Evolutionary conservation across 2,888 invertebrate species (phyloP), one percentile per base, ranked within the genome.

Genomic region (Dorcus hopei): DNA sequence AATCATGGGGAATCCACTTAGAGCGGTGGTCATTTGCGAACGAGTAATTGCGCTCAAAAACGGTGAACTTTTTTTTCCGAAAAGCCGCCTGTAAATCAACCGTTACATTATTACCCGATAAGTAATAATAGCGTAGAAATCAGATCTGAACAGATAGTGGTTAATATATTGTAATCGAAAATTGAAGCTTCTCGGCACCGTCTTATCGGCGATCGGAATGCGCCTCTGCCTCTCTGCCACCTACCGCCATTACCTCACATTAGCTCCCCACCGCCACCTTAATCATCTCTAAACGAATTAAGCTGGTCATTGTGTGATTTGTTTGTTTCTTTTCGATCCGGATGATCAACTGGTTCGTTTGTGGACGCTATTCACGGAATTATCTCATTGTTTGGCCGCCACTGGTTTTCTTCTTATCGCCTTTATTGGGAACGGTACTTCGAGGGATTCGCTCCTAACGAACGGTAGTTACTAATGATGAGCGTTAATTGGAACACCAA

Each of bases 101-200:
- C 39, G 50, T 50, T 50, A 39, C 39, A 9, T 50, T 50, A 50
- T 50, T 50, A 50, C 50, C 8, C 39, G 38, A 50, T 50, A 50
- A 50, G 50, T 50, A 50, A 50, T 50, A 50, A 50, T 50, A 50
- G 50, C 50, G 39, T 50, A 50, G 50, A 50, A 50, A 50, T 50
- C 50, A 50, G 50, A 50, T 50, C 50, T 38, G 40, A 39, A 16
- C 53, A 54, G 57, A 55, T 43, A 56, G 14, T 50, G 53, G 52
- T 61, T 61, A 61, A 61, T 61, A 61, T 54, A 54, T 61, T 61
- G 60, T 61, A 61, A 61, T 61, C 60, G 60, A 61, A 61, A 61
- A 61, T 57, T 61, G 60, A 57, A 57, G 57, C 57, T 57, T 53
- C 57, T 54, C 50, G 50, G 39, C 50, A 50, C 50, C 38, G 50